Evolutionary conservation across 2,888 invertebrate species (phyloP).

Genomic region (Galeopsomyia nigrocyanea): DNA sequence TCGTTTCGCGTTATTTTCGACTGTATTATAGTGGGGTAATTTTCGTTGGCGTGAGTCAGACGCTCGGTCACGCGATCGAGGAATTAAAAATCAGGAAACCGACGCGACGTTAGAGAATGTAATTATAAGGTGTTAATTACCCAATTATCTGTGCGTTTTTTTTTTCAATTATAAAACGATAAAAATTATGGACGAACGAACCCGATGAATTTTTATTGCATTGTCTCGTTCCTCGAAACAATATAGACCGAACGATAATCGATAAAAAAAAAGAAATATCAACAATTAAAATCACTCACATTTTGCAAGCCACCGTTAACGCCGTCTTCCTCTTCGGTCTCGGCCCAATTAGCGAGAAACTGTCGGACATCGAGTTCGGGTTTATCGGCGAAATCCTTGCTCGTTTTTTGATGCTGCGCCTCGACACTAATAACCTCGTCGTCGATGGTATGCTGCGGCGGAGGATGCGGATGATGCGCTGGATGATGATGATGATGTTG

Average conservation of each 20-base stretch:
- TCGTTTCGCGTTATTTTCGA: not conserved
- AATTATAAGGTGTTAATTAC: too few relatives aligned
- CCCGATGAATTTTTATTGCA: too few relatives aligned
- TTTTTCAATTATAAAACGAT: too few relatives aligned
- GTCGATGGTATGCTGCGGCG: conserved; percentile 19
- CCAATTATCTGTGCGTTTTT: too few relatives aligned
- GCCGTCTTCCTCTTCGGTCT: conserved; percentile 65
- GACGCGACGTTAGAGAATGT: too few relatives aligned
- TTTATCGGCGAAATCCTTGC: conserved; percentile 61
- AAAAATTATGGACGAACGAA: too few relatives aligned
- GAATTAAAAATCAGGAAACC: too few relatives aligned
- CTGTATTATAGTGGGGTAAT: too few relatives aligned
- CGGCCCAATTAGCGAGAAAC: conserved; percentile 67
- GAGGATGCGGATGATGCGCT: conserved; percentile 31
- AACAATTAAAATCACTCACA: conserved; percentile 32
- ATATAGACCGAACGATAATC: too few relatives aligned
- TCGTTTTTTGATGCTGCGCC: conserved; percentile 37
- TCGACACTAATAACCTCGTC: conserved; percentile 19
- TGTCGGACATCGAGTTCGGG: conserved; percentile 66
- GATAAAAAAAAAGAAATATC: not conserved
- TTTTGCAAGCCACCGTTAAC: conserved; percentile 52
- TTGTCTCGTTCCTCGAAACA: too few relatives aligned
- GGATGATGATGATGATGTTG: conserved; percentile 38
- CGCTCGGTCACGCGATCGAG: too few relatives aligned
- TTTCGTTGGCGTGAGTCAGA: too few relatives aligned